Evolutionary conservation across 1,140 invertebrate genomes (phyloP).

Genomic region (Telenomus remus): DNA sequence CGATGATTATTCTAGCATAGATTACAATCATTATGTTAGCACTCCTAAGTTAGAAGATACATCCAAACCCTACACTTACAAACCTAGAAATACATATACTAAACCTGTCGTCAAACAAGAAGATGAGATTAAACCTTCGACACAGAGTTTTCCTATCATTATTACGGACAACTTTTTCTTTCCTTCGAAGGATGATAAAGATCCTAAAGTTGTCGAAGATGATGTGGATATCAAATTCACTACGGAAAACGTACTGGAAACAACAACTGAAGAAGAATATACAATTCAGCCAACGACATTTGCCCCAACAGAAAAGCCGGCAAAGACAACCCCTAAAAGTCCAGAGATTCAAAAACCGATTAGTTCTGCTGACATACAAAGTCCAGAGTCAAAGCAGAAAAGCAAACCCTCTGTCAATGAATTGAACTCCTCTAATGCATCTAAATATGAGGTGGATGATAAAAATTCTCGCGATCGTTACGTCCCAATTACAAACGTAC

Average conservation of each 20-base stretch:
- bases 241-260: conserved; percentile 3
- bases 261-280: conserved; percentile 18
- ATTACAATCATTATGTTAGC: conserved; percentile 31
- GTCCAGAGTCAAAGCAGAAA: too few species aligned
- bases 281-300: conserved; percentile 7
- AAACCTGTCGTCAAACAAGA: neutral
- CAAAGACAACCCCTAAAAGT: too few species aligned
- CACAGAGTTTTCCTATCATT: conserved; percentile 63
- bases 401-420: too few species aligned
- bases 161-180: conserved; percentile 74
- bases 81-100: conserved; percentile 26
- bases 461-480: too few species aligned
- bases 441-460: too few species aligned
- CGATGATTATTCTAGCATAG: conserved; percentile 16
- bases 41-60: conserved; percentile 63
- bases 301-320: neutral
- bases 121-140: conserved; percentile 35
- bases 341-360: too few species aligned
- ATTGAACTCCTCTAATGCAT: too few species aligned
- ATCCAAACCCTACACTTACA: conserved; percentile 59
- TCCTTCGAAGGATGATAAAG: conserved; percentile 55
- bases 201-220: conserved; percentile 14
- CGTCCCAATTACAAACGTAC: too few species aligned
- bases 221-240: conserved; percentile 14
- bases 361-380: too few species aligned